Base-by-base conservation (phyloP, 1,140 invertebrate genomes). In the Thalassaphorura encarpata region DNA sequence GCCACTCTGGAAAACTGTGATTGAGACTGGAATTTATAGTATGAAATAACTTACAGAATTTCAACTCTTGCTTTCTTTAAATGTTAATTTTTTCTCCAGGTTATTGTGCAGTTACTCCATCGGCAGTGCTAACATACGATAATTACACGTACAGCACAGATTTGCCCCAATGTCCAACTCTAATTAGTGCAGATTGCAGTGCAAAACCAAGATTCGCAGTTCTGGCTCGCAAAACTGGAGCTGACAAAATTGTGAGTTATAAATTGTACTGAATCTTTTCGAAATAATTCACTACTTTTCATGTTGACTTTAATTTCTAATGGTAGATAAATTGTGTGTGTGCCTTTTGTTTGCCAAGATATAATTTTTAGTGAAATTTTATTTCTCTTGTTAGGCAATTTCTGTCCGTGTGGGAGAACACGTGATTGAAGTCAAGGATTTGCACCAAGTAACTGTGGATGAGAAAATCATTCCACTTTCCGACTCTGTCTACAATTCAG, bases 81-180 rank as follows among this genome's bases (percentile, higher is more conserved):
- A 11, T 56, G 52, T 56, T 52, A 47, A 43, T 26, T n/a, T 50
- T 2, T 48, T 8, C n/a, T 36, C 26, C 15, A 63, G 47, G 54
- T 4, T 61, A 59, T 39, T 64, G 62, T 55, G 59, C 60, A 24
- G 62, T 61, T 33, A 61, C 62, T 19, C 42, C 56, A 40, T 49
- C 29, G 13, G 54, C 62, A 29, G 56, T 64, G 24, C 54, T 58
- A 49, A 64, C 62, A 31, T 64, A 41, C 36, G 62, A 64, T 47
- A 64, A 64, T 48, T 26, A 33, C 29, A 64, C 62, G 43, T 64
- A 64, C 59, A 3, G 18, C 33, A 56, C 56, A 41, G 53, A 52
- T 33, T 39, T 64, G 41, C 53, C 56, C 33, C 56, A 61, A 26
- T 64, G 62, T 42, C 53, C 40, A 19, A 64, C 62, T 31, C 53